Evolutionary conservation across 1,140 invertebrate species (phyloP), one percentile per base, ranked within the genome.

Genomic region (Lasioglossum albipes): DNA sequence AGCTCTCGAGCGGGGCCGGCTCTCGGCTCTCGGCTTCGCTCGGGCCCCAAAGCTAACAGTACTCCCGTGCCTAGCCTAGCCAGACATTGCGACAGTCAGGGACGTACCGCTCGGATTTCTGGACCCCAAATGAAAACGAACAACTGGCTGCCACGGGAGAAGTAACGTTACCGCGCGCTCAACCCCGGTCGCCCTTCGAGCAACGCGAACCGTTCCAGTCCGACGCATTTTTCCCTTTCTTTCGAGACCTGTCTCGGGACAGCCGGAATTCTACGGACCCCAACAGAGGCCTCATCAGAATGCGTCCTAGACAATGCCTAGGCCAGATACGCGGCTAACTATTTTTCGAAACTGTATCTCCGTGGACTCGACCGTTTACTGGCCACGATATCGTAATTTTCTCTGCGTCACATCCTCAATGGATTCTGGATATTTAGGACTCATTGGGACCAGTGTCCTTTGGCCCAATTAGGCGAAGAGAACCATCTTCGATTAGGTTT

Each of bases 41-140:
- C 27, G 61, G 75, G 57, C 59, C 74, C 71, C 76, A 70, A 87
- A 87, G 65, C 71, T 88, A 88, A 88, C 87, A 84, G 87, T 88
- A 88, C 87, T 88, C 74, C 31, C n/a, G 52, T 80, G 80, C 72
- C 80, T 88, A 87, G 82, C 54, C 87, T 82, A 86, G 84, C 77
- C 83, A 75, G 83, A 87, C 80, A 71, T 87, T 88, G 75, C 85
- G 81, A 87, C 80, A 62, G 74, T 85, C 86, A 87, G 85, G 86
- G 74, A 84, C 80, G 86, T 84, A 85, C 59, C 73, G 82, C 80
- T 85, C 70, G 80, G 85, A 84, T 87, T 87, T 83, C 81, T 66
- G 85, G 52, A 73, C 80, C 52, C 81, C 75, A 82, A 54, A 79
- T 31, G 77, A 79, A 79, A 79, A 79, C 77, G 77, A 79, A 57